These are phyloP conservation scores for Brachyhypopomus occidentalis DNA, from an alignment of 2,113 vertebrate species.

Conservation along the genomic window DNA sequence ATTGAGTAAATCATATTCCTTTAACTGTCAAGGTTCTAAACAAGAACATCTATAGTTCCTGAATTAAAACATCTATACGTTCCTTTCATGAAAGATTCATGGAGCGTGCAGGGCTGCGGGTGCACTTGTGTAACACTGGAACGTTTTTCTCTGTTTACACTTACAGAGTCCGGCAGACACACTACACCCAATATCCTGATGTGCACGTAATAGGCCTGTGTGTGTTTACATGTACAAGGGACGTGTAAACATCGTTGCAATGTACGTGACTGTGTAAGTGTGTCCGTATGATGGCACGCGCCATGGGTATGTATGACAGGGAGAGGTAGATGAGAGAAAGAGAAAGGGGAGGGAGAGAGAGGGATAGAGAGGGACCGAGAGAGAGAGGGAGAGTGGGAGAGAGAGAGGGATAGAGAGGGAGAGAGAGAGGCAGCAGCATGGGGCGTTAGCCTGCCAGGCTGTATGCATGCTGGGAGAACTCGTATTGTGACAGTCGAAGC, in stretches of 20 bases:
- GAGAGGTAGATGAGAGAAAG: neutral
- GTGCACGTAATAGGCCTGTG: too few relatives aligned
- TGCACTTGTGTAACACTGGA: constrained; percentile 26
- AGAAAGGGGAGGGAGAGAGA: neutral
- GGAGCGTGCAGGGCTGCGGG: neutral
- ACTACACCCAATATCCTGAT: too few relatives aligned
- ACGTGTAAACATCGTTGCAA: neutral
- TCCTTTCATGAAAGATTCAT: constrained; percentile 37
- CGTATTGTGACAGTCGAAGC: constrained; percentile 61
- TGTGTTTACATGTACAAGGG: neutral
- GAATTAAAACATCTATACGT: too few relatives aligned
- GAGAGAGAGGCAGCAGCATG: neutral
- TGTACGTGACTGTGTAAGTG: neutral
- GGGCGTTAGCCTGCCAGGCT: constrained; percentile 54
- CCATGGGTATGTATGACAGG: neutral
- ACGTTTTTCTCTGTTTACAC: constrained; percentile 32
- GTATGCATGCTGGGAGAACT: constrained; percentile 48
- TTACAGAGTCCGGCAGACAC: constrained; percentile 18
- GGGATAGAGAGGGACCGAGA: too few relatives aligned
- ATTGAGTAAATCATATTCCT: too few relatives aligned
- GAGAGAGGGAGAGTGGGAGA: too few relatives aligned
- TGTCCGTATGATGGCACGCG: neutral
- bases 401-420: neutral
- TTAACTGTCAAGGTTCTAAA: neutral
- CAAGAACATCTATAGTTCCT: neutral